Percentiles rank a stretch among this genome's conserved stretches.
Evolutionary conservation across 2,113 vertebrate genomes (phyloP).

Genomic region (Chloropsis cyanopogon): DNA sequence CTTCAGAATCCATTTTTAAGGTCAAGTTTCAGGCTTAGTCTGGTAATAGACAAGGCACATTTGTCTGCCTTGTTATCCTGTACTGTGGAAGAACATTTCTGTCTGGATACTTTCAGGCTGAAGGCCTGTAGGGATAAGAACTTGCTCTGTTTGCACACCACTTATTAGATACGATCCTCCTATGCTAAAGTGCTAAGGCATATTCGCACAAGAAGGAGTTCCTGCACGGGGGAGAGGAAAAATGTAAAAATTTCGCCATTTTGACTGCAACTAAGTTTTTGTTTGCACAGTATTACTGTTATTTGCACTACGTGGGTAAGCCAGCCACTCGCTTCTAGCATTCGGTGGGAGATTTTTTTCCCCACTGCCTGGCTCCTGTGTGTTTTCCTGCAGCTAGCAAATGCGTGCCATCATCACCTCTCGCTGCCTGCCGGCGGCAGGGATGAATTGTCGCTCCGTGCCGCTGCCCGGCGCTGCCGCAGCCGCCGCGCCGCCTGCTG

Average conservation of each 20-base stretch:
- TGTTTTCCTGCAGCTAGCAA: background rate
- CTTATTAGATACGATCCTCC: background rate
- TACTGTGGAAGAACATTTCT: background rate
- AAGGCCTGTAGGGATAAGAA: background rate
- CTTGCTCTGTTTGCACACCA: background rate
- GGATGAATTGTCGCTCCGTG: accelerated
- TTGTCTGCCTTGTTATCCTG: background rate
- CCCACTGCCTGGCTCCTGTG: background rate
- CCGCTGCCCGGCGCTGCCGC: background rate
- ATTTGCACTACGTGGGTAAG: background rate
- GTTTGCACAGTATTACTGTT: background rate
- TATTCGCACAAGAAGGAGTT: background rate
- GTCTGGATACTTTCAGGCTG: background rate
- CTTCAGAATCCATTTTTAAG: background rate
- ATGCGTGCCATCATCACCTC: background rate
- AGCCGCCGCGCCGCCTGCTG: background rate
- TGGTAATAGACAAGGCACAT: background rate
- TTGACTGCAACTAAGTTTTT: background rate
- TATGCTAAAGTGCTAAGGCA: accelerated
- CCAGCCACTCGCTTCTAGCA: background rate
- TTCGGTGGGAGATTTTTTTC: background rate
- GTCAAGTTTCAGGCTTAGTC: background rate
- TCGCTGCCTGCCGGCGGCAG: background rate
- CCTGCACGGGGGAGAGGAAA: background rate
- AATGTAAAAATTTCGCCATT: background rate